Conservation (phyloP, 2,113 vertebrate species). For the Diadophis punctatus region DNA sequence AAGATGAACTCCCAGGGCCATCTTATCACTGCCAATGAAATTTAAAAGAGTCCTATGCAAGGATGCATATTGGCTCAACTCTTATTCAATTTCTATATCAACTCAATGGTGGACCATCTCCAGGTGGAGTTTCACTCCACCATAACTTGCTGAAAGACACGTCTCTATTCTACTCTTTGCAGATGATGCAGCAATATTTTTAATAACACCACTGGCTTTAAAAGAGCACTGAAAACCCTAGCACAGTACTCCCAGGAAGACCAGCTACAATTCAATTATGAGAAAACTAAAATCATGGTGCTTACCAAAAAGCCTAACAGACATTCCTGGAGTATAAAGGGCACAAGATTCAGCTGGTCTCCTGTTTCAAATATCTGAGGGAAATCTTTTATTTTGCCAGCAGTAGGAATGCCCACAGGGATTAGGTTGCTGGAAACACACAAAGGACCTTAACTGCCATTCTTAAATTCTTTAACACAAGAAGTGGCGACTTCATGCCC, state of each 20-base stretch:
- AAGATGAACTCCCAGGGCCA: not conserved
- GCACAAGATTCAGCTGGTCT: not conserved
- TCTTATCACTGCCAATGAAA: not conserved
- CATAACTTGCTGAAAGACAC: not conserved
- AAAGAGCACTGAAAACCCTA: not conserved
- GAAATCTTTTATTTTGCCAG: not conserved
- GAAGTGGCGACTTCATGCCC: not conserved
- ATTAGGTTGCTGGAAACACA: not conserved
- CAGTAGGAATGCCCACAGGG: not conserved
- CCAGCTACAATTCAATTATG: not conserved
- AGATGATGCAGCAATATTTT: not conserved
- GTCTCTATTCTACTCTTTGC: not conserved
- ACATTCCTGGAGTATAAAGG: not conserved
- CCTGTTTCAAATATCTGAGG: not conserved
- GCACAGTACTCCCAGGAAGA: not conserved
- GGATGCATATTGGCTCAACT: not conserved
- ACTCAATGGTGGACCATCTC: not conserved
- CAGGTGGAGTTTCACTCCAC: not conserved
- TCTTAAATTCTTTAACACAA: not conserved
- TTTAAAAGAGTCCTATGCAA: not conserved
- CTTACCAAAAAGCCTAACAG: not conserved
- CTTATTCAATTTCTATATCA: not conserved
- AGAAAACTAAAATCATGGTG: not conserved
- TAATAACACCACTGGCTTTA: not conserved
- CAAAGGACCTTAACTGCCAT: not conserved